Conservation (phyloP, 2,797 vertebrate genomes). For the Myotis planiceps region DNA sequence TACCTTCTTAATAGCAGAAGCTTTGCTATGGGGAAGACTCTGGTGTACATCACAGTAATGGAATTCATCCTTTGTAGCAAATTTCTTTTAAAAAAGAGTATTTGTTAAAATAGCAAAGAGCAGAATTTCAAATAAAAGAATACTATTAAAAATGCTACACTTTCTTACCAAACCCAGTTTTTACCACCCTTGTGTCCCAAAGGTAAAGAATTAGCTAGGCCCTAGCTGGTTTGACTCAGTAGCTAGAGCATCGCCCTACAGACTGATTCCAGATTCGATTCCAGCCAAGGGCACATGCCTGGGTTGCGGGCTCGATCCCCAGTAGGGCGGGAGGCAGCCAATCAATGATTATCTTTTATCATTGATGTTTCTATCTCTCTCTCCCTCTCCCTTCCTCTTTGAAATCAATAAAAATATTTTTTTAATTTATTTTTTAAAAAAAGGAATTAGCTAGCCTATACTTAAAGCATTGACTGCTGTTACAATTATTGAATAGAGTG, state of each 20-base stretch:
- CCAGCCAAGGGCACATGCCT: too few relatives aligned
- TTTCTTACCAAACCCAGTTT: background rate
- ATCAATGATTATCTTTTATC: too few relatives aligned
- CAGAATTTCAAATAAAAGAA: background rate
- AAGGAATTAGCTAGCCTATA: background rate
- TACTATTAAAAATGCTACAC: background rate
- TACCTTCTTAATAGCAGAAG: background rate
- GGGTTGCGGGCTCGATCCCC: too few relatives aligned
- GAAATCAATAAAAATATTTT: too few relatives aligned
- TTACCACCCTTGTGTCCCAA: background rate
- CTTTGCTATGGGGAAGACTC: background rate
- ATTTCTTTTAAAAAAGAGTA: background rate
- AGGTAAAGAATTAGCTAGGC: background rate
- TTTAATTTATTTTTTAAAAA: too few relatives aligned
- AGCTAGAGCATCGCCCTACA: too few relatives aligned
- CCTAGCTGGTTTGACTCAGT: too few relatives aligned
- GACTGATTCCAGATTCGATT: too few relatives aligned
- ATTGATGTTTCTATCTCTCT: too few relatives aligned
- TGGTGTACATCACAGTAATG: background rate
- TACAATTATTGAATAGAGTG: background rate
- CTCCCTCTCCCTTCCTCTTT: too few relatives aligned
- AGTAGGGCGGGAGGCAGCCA: too few relatives aligned
- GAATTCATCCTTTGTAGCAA: background rate
- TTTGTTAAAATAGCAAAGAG: background rate
- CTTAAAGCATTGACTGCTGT: background rate